phyloP scores from a whole-genome alignment of 2,113 vertebrate species.

The Plecotus auritus region DNA sequence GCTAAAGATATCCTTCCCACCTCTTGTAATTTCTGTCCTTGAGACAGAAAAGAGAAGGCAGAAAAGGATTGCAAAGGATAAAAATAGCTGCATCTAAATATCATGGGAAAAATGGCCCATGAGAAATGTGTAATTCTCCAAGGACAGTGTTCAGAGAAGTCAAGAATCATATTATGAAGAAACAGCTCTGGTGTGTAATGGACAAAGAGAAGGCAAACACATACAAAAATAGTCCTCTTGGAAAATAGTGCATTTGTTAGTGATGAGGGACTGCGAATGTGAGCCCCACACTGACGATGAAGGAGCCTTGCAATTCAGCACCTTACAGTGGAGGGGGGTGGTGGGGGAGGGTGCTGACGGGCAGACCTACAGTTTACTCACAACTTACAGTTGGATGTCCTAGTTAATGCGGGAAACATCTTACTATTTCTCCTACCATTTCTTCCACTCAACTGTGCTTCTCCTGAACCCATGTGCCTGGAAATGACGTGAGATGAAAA shows the following conservation, averaged over 20 bases:
- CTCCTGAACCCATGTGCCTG: neutral
- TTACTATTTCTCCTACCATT: neutral
- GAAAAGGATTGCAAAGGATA: neutral
- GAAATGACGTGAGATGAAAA: neutral
- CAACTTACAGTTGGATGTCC: fast-evolving
- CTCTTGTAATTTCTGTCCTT: neutral
- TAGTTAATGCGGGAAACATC: neutral
- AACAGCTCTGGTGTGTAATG: neutral
- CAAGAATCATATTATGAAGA: neutral
- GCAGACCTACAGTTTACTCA: neutral
- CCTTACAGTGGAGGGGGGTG: neutral
- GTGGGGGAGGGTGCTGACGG: too few relatives aligned
- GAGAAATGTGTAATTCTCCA: neutral
- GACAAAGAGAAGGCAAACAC: neutral
- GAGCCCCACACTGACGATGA: neutral
- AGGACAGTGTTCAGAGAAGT: neutral
- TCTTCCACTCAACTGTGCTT: neutral
- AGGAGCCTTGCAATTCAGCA: conserved; percentile 47
- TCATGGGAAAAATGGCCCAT: neutral
- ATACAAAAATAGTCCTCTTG: conserved; percentile 3
- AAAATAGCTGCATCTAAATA: conserved; percentile 23
- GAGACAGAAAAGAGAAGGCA: conserved; percentile 4
- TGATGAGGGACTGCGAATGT: neutral
- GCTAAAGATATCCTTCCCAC: neutral
- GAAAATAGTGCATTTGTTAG: neutral